Conservation (phyloP, 2,888 invertebrate species). For the Prosapia bicincta region DNA sequence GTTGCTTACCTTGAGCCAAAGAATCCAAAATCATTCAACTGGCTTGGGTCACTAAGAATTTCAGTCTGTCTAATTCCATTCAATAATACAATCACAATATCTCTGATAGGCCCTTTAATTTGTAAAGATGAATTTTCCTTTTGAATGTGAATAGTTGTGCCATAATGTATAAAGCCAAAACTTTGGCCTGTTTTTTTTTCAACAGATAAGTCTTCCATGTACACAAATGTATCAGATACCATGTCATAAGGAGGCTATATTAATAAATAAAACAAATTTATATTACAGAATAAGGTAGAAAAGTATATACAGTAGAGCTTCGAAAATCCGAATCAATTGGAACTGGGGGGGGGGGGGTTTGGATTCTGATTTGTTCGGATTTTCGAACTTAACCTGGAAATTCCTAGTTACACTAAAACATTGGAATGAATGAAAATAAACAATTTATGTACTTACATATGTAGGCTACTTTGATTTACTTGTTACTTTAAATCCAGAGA, state of each 20-base stretch:
- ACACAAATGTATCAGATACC: constrained; percentile 7
- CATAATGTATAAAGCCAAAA: constrained; percentile 15
- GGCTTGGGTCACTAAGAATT: constrained; percentile 41
- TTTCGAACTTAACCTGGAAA: no score
- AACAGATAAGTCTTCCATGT: constrained; percentile 16
- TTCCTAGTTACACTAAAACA: no score
- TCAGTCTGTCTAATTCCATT: constrained; percentile 48
- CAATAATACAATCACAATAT: constrained; percentile 52
- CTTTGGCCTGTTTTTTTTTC: not conserved
- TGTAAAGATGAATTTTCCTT: constrained; percentile 39
- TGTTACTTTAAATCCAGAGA: no score
- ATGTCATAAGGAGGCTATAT: constrained; percentile 7
- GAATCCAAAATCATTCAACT: constrained; percentile 47
- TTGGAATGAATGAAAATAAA: no score
- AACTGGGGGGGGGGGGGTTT: no score
- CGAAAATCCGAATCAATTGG: no score
- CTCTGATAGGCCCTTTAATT: constrained; percentile 49
- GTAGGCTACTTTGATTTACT: no score
- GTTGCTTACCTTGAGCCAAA: constrained; percentile 43
- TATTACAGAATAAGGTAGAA: no score
- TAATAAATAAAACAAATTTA: not conserved
- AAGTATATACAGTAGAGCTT: no score
- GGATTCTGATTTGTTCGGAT: no score
- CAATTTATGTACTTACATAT: no score
- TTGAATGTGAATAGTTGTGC: not conserved